Conservation (phyloP, 1,140 invertebrate species). For the Sipha flava region DNA sequence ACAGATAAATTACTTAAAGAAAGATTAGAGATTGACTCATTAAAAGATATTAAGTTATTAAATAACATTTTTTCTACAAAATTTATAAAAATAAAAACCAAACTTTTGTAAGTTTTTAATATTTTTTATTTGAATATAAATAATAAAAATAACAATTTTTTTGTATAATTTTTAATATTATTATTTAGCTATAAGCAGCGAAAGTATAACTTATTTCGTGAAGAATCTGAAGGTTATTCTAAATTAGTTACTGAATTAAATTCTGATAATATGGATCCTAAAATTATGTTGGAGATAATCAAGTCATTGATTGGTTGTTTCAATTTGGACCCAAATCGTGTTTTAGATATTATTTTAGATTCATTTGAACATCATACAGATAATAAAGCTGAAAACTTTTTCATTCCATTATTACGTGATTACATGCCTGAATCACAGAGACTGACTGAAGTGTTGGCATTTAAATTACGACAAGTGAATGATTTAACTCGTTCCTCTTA, state of each 20-base stretch:
- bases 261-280: constrained; percentile 48
- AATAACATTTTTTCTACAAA: constrained; percentile 88
- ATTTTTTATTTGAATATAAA: constrained; percentile 23
- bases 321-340: constrained; percentile 96
- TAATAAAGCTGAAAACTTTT: constrained; percentile 56
- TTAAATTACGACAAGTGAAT: constrained; percentile 65
- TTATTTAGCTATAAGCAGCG: constrained; percentile 92
- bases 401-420: constrained; percentile 71
- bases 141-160: not conserved
- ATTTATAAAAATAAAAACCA: constrained; percentile 96
- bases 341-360: constrained; percentile 92
- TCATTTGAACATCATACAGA: constrained; percentile 85
- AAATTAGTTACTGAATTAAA: constrained; percentile 95
- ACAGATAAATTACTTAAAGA: constrained; percentile 83
- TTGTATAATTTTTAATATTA: constrained; percentile 38
- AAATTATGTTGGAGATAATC: constrained; percentile 61
- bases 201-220: constrained; percentile 96
- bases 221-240: constrained; percentile 98
- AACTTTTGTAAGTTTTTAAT: constrained; percentile 80
- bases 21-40: constrained; percentile 82
- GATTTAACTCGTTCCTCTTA: constrained; percentile 73
- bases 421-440: constrained; percentile 80
- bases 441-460: constrained; percentile 87
- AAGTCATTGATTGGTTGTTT: constrained; percentile 96
- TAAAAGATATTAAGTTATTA: constrained; percentile 85